These are phyloP conservation scores for Mormyrops attenuatus DNA, from an alignment of 2,797 vertebrate genomes.

Conservation along the genomic window DNA sequence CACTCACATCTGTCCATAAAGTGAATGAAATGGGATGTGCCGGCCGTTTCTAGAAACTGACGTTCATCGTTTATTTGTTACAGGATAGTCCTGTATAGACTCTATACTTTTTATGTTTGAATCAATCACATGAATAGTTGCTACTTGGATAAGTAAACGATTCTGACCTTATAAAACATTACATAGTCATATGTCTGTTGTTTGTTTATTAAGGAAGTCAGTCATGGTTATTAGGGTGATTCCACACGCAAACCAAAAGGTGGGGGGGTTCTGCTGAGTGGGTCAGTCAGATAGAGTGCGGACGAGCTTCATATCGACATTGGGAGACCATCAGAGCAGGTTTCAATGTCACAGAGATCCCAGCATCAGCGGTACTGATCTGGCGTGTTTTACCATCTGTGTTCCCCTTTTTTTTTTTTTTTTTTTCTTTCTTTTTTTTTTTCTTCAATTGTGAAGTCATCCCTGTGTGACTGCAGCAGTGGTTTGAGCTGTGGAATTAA, in stretches of 20 bases:
- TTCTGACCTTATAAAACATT: not conserved
- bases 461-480: not conserved
- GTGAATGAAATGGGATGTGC: not conserved
- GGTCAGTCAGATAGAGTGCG: not conserved
- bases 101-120: too few species aligned
- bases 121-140: not conserved
- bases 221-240: not conserved
- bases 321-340: too few species aligned
- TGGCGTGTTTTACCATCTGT: not conserved
- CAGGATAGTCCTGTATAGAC: not conserved
- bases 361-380: not conserved
- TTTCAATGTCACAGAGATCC: not conserved
- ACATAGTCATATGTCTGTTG: not conserved
- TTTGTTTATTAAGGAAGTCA: not conserved
- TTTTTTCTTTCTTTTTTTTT: not conserved
- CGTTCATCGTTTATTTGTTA: not conserved
- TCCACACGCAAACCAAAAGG: not conserved
- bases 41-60: not conserved
- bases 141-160: not conserved
- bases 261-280: not conserved
- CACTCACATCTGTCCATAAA: not conserved
- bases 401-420: not conserved
- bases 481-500: not conserved
- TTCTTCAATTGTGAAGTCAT: not conserved
- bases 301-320: not conserved